Percentiles rank a stretch among this genome's conserved stretches.
Evolutionary conservation across 2,888 invertebrate genomes (phyloP).

Genomic region (Pollenia amentaria): DNA sequence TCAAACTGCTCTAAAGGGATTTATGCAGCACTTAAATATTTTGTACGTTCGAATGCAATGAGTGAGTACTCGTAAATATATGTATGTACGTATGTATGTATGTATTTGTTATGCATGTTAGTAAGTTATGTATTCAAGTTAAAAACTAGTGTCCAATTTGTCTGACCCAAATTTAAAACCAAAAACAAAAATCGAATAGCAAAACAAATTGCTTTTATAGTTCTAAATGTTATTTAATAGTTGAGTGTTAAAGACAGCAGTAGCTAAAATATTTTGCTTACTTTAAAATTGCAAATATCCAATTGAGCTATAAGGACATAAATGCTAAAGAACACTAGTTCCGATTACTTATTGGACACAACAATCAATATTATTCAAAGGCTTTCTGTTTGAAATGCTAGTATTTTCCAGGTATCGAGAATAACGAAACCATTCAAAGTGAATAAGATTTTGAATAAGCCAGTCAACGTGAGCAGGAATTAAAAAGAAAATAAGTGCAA

Average conservation of each 20-base stretch:
- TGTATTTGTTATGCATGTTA: neutral
- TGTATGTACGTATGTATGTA: neutral
- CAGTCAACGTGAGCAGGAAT: too few species aligned
- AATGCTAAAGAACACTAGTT: constrained; percentile 20
- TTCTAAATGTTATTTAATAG: constrained; percentile 59
- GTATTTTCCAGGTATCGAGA: neutral
- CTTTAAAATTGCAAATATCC: constrained; percentile 14
- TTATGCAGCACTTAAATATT: constrained; percentile 61
- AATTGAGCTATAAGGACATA: constrained; percentile 30
- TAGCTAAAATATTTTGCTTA: neutral
- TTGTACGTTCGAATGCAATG: constrained; percentile 5
- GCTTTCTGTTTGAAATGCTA: neutral
- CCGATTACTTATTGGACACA: neutral
- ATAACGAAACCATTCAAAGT: too few species aligned
- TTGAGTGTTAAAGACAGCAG: constrained; percentile 38
- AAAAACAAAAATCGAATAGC: constrained; percentile 42
- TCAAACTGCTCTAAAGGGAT: constrained; percentile 57
- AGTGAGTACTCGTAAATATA: neutral
- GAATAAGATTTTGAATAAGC: too few species aligned
- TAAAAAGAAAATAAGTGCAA: too few species aligned
- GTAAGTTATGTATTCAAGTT: constrained; percentile 40
- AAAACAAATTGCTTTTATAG: constrained; percentile 60
- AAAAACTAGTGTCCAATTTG: constrained; percentile 59
- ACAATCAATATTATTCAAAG: constrained; percentile 10
- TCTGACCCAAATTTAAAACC: constrained; percentile 60